A percentile compares a stretch with the other conserved stretches of the same genome.
Conservation (phyloP, 2,888 invertebrate genomes). For the Pardosa pseudoannulata region DNA sequence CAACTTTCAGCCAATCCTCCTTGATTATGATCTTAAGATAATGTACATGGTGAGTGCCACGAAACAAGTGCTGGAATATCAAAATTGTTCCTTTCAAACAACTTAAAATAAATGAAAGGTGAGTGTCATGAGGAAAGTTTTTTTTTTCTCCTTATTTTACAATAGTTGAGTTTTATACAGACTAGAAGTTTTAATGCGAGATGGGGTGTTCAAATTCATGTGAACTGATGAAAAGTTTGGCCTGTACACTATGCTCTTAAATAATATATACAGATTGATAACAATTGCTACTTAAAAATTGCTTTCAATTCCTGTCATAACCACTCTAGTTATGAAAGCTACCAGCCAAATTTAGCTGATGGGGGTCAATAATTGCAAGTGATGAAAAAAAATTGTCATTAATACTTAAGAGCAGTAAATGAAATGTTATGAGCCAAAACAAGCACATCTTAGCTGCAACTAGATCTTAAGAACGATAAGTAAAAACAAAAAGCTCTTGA, state of each 20-base stretch:
- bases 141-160: no score
- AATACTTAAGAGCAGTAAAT: constrained; percentile 38
- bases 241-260: constrained; percentile 68
- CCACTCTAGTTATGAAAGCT: constrained; percentile 40
- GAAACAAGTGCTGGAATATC: background rate
- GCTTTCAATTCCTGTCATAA: constrained; percentile 36
- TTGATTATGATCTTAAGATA: no score
- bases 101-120: background rate
- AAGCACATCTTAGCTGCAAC: constrained; percentile 29
- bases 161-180: constrained; percentile 48
- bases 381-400: background rate
- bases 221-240: constrained; percentile 70
- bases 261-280: constrained; percentile 70
- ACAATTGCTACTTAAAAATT: constrained; percentile 64
- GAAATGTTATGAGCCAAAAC: constrained; percentile 31
- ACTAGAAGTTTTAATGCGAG: constrained; percentile 71
- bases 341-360: constrained; percentile 34
- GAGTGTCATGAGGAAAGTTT: background rate
- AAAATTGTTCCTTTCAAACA: background rate
- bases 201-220: constrained; percentile 68
- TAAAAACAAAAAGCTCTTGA: background rate
- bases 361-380: constrained; percentile 22
- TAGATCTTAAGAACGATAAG: constrained; percentile 8
- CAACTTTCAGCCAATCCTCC: no score
- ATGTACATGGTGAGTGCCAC: background rate